Evolutionary conservation across 2,113 vertebrate genomes (phyloP), one percentile per base, ranked within the genome.

Genomic region (Marmota flaviventris): DNA sequence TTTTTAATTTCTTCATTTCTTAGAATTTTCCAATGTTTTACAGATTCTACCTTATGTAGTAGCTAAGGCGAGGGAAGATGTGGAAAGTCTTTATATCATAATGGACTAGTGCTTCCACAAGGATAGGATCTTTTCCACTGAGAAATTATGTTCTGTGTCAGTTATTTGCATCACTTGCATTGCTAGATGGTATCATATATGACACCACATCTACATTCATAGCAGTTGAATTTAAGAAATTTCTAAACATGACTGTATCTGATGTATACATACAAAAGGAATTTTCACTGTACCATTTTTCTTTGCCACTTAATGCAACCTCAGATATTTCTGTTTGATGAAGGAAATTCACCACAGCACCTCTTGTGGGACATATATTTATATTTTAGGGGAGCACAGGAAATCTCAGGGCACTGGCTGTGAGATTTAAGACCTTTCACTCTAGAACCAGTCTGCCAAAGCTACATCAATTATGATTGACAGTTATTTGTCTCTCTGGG

Each of bases 351-450:
- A 81, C 42, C 9, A 1, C 8, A 61, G 1, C 0, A 25, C 5
- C 20, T 75, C 56, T 20, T 39, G 10, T 72, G 37, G 53, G 37
- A 14, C 9, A 61, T 83, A 39, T 88, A 48, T 58, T 83, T 96
- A n/a, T 96, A 34, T 94, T 91, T 95, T 72, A 92, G 7, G 18
- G 45, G 27, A 87, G 58, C 75, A 12, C 17, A 56, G 45, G 45
- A 90, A 56, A 58, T 81, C 51, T 89, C 83, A 39, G n/a, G 58
- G 18, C 22, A 25, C 29, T 37, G 42, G 42, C 11, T 69, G 58
- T 89, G 51, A 29, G 39, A 87, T 88, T 95, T 95, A 90, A 95
- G 72, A 85, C n/a, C 39, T 94, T 94, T 93, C 2, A 42, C 53
- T 94, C 17, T 2, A 86, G 18, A 45, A 27, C n/a, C 37, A n/a